A percentile compares a stretch with the other conserved stretches of the same genome.
Evolutionary conservation across 2,888 invertebrate genomes (phyloP).

Genomic region (Endomychus coccineus): DNA sequence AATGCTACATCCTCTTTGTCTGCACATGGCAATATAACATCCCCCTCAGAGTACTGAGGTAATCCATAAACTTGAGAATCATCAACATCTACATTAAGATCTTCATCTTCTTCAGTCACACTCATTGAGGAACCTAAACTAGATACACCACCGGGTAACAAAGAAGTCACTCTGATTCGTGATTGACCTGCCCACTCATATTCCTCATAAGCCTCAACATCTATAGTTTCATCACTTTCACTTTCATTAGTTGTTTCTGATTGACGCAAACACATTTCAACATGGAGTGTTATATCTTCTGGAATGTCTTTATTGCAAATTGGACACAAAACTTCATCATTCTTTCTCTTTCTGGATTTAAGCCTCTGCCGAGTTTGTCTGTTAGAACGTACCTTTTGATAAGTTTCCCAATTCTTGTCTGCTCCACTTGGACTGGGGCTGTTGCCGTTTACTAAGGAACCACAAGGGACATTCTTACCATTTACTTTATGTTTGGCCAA

Average conservation of each 20-base stretch:
- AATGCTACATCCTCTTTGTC: conserved; percentile 52
- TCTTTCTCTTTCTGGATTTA: conserved; percentile 60
- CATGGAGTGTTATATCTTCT: conserved; percentile 65
- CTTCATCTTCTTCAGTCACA: conserved; percentile 55
- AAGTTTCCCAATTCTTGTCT: conserved; percentile 63
- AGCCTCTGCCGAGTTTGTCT: conserved; percentile 58
- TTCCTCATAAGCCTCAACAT: conserved; percentile 77
- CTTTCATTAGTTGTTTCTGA: conserved; percentile 39
- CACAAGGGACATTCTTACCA: conserved; percentile 39
- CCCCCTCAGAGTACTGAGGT: conserved; percentile 75
- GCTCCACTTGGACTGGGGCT: conserved; percentile 38
- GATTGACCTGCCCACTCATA: conserved; percentile 92
- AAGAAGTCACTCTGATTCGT: conserved; percentile 63
- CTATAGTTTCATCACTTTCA: conserved; percentile 64
- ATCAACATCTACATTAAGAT: conserved; percentile 81
- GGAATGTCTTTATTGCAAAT: conserved; percentile 64
- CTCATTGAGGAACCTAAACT: conserved; percentile 45
- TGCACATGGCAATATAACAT: conserved; percentile 53
- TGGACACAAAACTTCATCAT: conserved; percentile 64
- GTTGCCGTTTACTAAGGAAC: conserved; percentile 43
- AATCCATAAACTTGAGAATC: conserved; percentile 81
- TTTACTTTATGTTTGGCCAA: conserved; percentile 35
- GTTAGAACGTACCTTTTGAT: conserved; percentile 65
- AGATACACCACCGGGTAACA: conserved; percentile 61
- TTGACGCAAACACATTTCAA: conserved; percentile 58